Base-by-base conservation (phyloP, 2,888 invertebrate genomes). In the Cantharis flavilabris region DNA sequence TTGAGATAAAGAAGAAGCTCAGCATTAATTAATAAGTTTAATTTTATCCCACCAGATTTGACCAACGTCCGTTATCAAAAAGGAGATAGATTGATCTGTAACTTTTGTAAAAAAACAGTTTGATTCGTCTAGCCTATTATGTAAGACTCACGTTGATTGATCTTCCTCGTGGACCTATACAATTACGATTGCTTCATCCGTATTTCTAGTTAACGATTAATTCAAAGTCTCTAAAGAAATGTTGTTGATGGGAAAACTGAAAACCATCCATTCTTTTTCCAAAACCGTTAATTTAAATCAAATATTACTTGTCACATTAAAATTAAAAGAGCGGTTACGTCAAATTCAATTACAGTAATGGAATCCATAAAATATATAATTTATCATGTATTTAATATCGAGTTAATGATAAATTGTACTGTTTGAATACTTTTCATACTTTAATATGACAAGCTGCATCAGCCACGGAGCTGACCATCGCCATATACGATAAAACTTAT, bases 341-440 rank as follows among this genome's bases (percentile, higher is more conserved):
- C 77, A 75, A 75, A 75, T 75, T 77, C 74, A 77, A 77, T 77
- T 75, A 72, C 75, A 23, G 71, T 74, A 73, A 70, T 69, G 26
- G 20, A 64, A 69, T 77, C 69, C 71, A 16, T 75, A 71, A 72
- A 63, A 30, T 64, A 23, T n/a, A 69, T 70, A 71, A 70, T 77
- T 73, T 69, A 77, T 77, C 77, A 75, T 75, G 30, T 62, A 63
- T 76, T 79, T 72, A 72, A 71, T 72, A 79, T 75, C 65, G 74
- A 65, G 63, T 71, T 72, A 75, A 79, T 79, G 72, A 79, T 79
- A 72, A 76, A 79, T 73, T 70, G 70, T 74, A 65, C 11, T 72
- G 64, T 73, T 76, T 73, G 69, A 76, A 71, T 69, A 65, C 72
- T 71, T 62, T 70, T 73, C 78, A 76, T 78, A 70, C 18, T 69